phyloP scores from a whole-genome alignment of 2,888 invertebrate genomes.

The Pachycephus smyrnensis region DNA sequence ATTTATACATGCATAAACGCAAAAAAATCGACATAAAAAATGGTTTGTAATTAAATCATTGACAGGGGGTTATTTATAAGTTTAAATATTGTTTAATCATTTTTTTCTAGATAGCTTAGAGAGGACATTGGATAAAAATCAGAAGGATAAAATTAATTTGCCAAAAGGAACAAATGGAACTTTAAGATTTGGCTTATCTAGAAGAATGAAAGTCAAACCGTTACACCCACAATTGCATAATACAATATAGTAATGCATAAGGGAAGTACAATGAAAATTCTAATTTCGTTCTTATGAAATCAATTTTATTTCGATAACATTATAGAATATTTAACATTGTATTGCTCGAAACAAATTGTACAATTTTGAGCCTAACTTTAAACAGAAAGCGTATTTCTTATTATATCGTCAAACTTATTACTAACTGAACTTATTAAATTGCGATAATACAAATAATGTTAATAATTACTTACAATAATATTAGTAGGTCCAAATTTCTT shows the following conservation, averaged over 20 bases:
- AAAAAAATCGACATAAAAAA: not conserved
- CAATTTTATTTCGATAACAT: not conserved
- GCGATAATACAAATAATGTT: not conserved
- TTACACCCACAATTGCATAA: not conserved
- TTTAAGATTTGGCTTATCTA: slow-evolving; percentile 9
- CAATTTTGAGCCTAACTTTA: not conserved
- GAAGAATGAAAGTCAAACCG: slow-evolving; percentile 1
- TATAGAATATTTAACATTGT: not conserved
- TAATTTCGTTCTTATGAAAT: not conserved
- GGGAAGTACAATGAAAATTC: not conserved
- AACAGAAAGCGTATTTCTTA: not conserved
- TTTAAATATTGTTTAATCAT: not conserved
- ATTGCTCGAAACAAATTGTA: not conserved
- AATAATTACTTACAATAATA: not conserved
- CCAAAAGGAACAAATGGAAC: not conserved
- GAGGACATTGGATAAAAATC: not conserved
- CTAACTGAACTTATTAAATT: not conserved
- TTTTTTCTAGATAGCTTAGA: not conserved
- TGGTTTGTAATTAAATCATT: not conserved
- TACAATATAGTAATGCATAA: not conserved
- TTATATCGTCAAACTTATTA: not conserved
- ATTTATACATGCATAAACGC: not conserved
- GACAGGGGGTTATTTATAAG: not conserved
- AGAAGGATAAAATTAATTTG: not conserved
- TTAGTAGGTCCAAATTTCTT: not conserved